Conservation (phyloP, 2,797 vertebrate genomes). For the Avahi laniger region DNA sequence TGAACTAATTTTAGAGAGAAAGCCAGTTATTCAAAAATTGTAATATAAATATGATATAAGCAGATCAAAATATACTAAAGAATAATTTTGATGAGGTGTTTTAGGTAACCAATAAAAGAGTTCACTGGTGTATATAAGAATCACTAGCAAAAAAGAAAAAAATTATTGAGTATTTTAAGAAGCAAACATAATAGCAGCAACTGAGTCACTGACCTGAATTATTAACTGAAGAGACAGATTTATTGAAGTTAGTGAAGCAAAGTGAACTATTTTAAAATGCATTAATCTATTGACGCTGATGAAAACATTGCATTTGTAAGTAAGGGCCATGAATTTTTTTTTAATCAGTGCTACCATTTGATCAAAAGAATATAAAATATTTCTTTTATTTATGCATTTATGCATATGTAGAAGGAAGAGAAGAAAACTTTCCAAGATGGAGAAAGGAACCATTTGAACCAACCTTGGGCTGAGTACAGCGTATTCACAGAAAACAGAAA, state of each 20-base stretch:
- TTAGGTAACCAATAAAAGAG: constrained; percentile 8
- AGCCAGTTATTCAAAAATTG: background rate
- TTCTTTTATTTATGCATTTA: background rate
- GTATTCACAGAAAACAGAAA: background rate
- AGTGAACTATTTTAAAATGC: constrained; percentile 28
- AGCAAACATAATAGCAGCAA: background rate
- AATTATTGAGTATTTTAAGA: background rate
- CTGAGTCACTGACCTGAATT: background rate
- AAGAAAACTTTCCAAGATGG: background rate
- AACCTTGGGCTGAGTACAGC: background rate
- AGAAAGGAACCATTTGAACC: background rate
- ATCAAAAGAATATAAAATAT: background rate
- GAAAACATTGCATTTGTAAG: background rate
- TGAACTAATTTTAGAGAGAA: constrained; percentile 8
- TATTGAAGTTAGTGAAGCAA: constrained; percentile 34
- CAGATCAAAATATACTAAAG: background rate
- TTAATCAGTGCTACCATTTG: background rate
- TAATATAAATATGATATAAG: background rate
- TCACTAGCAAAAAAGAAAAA: background rate
- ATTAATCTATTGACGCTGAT: background rate
- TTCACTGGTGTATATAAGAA: background rate
- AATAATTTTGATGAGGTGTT: constrained; percentile 35
- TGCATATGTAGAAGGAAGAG: background rate
- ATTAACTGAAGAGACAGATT: background rate
- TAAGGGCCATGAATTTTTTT: background rate